These are phyloP conservation scores for Propithecus coquereli DNA, from an alignment of 2,113 vertebrate genomes.

Conservation along the genomic window DNA sequence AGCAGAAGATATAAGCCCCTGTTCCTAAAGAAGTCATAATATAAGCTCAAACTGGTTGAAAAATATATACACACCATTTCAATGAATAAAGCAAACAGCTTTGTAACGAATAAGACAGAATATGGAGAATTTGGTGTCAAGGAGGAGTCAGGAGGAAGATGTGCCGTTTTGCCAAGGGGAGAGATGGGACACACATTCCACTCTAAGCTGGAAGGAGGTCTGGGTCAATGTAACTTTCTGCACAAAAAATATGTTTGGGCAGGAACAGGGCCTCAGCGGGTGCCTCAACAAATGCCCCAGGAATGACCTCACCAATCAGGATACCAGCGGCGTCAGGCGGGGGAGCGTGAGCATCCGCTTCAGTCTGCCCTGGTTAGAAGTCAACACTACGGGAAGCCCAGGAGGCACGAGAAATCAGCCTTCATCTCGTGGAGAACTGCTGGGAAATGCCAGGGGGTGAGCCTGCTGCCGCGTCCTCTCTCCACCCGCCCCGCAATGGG, in stretches of 20 bases:
- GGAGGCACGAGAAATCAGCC: neutral
- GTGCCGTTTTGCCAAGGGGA: neutral
- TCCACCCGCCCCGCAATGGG: neutral
- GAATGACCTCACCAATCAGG: neutral
- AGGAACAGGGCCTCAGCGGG: neutral
- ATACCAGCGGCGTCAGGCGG: neutral
- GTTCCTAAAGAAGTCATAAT: slow-evolving; percentile 6
- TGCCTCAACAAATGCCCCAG: neutral
- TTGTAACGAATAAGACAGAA: neutral
- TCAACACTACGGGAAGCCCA: neutral
- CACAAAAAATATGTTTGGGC: neutral
- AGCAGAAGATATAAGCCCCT: neutral
- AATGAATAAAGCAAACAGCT: neutral
- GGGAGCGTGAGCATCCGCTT: neutral
- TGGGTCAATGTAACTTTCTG: neutral
- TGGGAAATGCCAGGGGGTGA: neutral
- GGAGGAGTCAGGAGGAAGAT: neutral
- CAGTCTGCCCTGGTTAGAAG: neutral
- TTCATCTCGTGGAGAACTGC: neutral
- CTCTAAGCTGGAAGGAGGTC: neutral
- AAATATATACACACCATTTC: neutral
- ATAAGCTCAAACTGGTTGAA: neutral
- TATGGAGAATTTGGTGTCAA: neutral
- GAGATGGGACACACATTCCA: neutral
- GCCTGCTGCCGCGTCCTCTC: neutral